Evolutionary conservation across 2,888 invertebrate genomes (phyloP).

Genomic region (Brachyptera putata): DNA sequence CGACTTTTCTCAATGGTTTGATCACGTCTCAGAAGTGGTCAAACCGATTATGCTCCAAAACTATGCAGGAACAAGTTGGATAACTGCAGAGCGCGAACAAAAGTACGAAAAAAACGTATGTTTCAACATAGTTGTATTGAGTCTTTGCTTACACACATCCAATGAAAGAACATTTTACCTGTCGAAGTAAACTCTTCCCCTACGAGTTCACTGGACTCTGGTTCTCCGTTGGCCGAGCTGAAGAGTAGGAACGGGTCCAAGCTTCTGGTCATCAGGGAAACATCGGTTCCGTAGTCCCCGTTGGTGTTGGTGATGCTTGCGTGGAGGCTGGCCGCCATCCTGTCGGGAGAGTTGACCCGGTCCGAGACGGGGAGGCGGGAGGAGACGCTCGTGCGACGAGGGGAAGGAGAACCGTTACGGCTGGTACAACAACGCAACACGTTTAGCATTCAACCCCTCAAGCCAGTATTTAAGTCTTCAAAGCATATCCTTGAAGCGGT

Average conservation of each 20-base stretch:
- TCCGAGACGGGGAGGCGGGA: slow-evolving; percentile 14
- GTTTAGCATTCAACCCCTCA: background rate
- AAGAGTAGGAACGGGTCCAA: slow-evolving; percentile 54
- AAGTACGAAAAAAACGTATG: too few species aligned
- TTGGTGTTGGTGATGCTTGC: slow-evolving; percentile 39
- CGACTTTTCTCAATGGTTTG: too few species aligned
- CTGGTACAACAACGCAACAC: background rate
- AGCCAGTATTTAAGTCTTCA: background rate
- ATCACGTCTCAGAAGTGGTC: too few species aligned
- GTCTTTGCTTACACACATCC: too few species aligned
- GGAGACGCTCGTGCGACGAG: background rate
- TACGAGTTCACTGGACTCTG: slow-evolving; percentile 8
- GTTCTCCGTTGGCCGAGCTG: slow-evolving; percentile 6
- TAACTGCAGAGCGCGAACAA: too few species aligned
- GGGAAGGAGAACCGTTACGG: slow-evolving; percentile 13
- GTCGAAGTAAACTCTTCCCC: slow-evolving; percentile 10
- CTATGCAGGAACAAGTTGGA: too few species aligned
- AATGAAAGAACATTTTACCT: too few species aligned
- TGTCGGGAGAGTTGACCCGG: slow-evolving; percentile 61
- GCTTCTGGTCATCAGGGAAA: slow-evolving; percentile 56
- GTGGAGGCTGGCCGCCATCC: slow-evolving; percentile 70
- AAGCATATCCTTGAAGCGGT: background rate
- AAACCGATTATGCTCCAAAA: too few species aligned
- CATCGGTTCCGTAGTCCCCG: slow-evolving; percentile 37
- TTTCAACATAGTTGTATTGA: too few species aligned